Percentiles rank a stretch among this genome's conserved stretches.
phyloP scores from a whole-genome alignment of 2,113 vertebrate species.

The Pristiophorus japonicus region DNA sequence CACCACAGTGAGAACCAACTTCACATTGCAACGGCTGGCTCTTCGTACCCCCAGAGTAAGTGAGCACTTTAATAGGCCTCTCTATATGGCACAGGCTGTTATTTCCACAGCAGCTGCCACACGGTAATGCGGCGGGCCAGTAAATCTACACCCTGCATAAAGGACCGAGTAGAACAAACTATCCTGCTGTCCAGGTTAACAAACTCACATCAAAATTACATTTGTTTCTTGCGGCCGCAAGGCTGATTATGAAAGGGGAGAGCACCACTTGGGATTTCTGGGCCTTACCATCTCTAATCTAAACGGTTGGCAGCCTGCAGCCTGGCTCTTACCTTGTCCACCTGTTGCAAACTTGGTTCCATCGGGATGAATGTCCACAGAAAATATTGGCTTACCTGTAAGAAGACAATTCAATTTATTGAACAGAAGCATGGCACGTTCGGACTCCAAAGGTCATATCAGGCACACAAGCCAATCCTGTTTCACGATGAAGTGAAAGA shows the following conservation, averaged over 20 bases:
- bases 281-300: too few relatives aligned
- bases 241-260: background rate
- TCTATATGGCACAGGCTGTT: background rate
- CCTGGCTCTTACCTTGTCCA: slow-evolving; percentile 75
- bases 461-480: background rate
- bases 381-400: slow-evolving; percentile 96
- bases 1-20: background rate
- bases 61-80: background rate
- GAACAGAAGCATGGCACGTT: background rate
- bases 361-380: slow-evolving; percentile 96
- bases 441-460: background rate
- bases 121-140: background rate
- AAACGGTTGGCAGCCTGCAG: background rate
- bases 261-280: background rate
- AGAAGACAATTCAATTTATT: slow-evolving; percentile 41
- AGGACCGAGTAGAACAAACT: background rate
- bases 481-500: background rate
- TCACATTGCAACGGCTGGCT: too few relatives aligned
- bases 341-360: slow-evolving; percentile 97
- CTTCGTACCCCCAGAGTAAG: background rate
- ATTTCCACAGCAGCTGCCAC: background rate
- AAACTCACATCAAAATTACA: background rate
- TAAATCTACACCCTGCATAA: background rate
- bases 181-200: background rate
- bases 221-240: background rate